phyloP scores from a whole-genome alignment of 1,140 invertebrate species.

The Solen grandis region DNA sequence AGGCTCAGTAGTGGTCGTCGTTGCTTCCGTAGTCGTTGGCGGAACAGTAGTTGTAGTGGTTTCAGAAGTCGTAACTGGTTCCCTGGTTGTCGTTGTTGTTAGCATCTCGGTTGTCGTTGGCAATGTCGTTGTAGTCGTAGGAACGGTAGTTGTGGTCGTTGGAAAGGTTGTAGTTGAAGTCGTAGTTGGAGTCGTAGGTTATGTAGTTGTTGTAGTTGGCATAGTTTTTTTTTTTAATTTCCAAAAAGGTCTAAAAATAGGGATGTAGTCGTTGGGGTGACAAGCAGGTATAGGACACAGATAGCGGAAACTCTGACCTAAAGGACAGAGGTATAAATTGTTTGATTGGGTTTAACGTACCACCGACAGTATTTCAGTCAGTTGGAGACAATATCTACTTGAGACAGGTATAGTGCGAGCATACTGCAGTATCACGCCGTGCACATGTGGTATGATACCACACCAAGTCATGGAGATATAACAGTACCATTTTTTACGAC shows the following conservation, averaged over 20 bases:
- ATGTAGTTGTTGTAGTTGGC: neutral
- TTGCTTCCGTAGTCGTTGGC: neutral
- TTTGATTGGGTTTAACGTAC: no score
- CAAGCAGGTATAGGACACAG: neutral
- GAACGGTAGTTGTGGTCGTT: neutral
- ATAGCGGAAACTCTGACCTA: neutral
- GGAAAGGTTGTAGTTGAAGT: constrained; percentile 11
- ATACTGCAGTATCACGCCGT: no score
- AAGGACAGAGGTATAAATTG: neutral
- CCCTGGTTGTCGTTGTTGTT: neutral
- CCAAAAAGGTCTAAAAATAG: neutral
- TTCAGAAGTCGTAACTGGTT: neutral
- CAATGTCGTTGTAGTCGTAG: neutral
- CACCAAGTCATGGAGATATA: no score
- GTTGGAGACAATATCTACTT: no score
- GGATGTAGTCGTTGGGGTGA: neutral
- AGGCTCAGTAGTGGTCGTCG: neutral
- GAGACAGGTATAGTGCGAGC: no score
- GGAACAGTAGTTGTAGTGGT: neutral
- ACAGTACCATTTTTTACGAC: no score
- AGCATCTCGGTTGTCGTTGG: neutral
- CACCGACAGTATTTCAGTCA: no score
- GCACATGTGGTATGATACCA: no score
- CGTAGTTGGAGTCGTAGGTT: neutral
- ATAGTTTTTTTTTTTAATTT: neutral